Conservation (phyloP, 2,888 invertebrate genomes). For the Cheilosia scutellata region DNA sequence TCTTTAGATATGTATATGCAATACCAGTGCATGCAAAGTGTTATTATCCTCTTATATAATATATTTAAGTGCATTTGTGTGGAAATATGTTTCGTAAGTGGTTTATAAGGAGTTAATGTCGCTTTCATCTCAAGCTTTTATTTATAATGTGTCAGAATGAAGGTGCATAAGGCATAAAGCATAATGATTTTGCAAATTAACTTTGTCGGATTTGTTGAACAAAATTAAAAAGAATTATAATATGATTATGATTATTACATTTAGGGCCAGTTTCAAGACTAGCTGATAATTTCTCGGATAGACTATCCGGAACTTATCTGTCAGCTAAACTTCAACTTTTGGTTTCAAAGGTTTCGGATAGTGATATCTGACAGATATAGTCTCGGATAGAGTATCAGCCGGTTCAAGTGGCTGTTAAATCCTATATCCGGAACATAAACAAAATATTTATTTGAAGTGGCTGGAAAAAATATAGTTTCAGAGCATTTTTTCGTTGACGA, state of each 20-base stretch:
- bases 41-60: constrained; percentile 13
- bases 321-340: too few relatives aligned
- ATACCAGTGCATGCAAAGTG: constrained; percentile 1
- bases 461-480: too few relatives aligned
- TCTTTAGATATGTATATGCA: constrained; percentile 3
- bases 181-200: constrained; percentile 11
- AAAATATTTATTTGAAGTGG: too few relatives aligned
- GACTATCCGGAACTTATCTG: too few relatives aligned
- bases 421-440: too few relatives aligned
- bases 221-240: background rate
- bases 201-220: background rate
- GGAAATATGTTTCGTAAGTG: constrained; percentile 11
- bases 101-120: constrained; percentile 23
- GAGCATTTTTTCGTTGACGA: too few relatives aligned
- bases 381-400: too few relatives aligned
- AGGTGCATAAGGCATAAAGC: background rate
- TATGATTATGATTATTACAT: background rate
- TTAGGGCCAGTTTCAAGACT: too few relatives aligned
- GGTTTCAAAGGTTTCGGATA: too few relatives aligned
- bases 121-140: constrained; percentile 56
- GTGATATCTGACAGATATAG: too few relatives aligned
- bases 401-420: too few relatives aligned
- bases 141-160: constrained; percentile 9
- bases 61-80: constrained; percentile 23
- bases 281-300: too few relatives aligned